A percentile compares a stretch with the other conserved stretches of the same genome.
Conservation (phyloP, 2,888 invertebrate species). For the Eupithecia abbreviata region DNA sequence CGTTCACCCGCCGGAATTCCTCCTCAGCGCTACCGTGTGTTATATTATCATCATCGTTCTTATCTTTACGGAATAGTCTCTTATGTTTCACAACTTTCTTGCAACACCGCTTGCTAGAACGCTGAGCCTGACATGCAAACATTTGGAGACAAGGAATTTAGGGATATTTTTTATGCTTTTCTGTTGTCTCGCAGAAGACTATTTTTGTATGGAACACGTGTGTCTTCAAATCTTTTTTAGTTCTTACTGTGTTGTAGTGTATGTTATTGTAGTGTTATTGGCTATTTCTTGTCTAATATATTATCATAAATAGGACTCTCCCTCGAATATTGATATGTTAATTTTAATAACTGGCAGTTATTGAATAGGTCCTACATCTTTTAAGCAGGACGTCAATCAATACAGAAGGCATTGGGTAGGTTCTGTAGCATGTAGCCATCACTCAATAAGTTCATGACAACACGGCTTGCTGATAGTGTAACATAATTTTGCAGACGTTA, state of each 20-base stretch:
- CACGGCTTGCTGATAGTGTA: no score
- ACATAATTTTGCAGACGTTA: no score
- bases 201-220: background rate
- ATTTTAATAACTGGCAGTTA: no score
- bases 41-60: constrained; percentile 55
- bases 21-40: constrained; percentile 44
- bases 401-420: no score
- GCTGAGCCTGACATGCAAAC: constrained; percentile 8
- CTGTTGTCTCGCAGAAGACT: background rate
- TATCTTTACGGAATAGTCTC: constrained; percentile 47
- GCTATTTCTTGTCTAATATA: no score
- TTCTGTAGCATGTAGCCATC: no score
- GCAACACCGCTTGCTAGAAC: constrained; percentile 36
- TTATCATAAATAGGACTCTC: no score
- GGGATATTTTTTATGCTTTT: constrained; percentile 9
- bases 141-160: background rate
- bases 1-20: constrained; percentile 60
- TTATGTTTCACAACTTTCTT: constrained; percentile 52
- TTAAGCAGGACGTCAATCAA: no score
- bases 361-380: no score
- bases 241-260: background rate
- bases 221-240: background rate
- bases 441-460: no score
- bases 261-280: background rate
- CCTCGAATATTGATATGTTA: no score